These are phyloP conservation scores for Sciurus vulgaris DNA, from an alignment of 2,797 vertebrate species.

Conservation along the genomic window DNA sequence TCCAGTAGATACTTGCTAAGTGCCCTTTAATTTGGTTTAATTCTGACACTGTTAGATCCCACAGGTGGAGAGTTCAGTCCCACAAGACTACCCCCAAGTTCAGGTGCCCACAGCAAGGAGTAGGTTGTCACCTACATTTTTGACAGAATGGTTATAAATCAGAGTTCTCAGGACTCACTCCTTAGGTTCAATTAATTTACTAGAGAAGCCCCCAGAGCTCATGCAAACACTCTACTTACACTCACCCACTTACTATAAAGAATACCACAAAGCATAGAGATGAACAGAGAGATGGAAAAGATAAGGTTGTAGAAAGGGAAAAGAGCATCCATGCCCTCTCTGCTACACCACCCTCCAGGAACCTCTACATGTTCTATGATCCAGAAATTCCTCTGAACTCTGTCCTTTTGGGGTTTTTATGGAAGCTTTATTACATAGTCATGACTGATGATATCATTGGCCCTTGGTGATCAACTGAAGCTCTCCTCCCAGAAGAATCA, in stretches of 20 bases:
- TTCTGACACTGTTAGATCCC: neutral
- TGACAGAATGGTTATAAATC: neutral
- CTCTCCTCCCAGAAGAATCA: neutral
- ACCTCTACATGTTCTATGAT: neutral
- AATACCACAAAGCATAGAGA: neutral
- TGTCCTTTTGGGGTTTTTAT: neutral
- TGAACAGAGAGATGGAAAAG: neutral
- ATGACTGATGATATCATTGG: neutral
- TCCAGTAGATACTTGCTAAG: neutral
- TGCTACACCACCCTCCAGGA: neutral
- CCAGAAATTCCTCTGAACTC: neutral
- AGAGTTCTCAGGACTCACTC: neutral
- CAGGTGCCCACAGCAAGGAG: neutral
- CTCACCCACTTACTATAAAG: neutral
- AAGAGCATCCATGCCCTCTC: neutral
- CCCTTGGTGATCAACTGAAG: neutral
- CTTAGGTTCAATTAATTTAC: neutral
- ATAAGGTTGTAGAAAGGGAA: neutral
- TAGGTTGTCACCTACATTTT: neutral
- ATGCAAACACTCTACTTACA: neutral
- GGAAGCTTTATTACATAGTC: neutral
- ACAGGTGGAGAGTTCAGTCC: neutral
- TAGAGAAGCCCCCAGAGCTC: neutral
- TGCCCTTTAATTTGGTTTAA: too few relatives aligned
- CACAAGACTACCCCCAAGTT: neutral